Percentiles rank a stretch among this genome's conserved stretches.
Evolutionary conservation across 64 coral and sea anemone genomes (phyloP).

Genomic region (Actinia tenebrosa): DNA sequence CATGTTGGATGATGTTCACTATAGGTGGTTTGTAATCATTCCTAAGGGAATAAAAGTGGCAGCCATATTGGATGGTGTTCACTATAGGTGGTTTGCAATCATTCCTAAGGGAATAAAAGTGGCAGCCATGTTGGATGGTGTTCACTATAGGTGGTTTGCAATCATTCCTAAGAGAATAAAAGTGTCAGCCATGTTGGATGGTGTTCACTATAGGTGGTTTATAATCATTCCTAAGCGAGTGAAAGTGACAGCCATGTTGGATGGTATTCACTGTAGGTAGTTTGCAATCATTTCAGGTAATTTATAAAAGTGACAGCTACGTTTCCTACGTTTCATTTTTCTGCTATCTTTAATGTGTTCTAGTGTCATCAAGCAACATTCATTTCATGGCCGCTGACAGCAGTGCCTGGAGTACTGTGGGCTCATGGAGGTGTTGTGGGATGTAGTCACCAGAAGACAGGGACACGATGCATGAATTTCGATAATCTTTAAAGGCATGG

Average conservation of each 20-base stretch:
- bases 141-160: too few relatives aligned
- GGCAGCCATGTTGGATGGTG: too few relatives aligned
- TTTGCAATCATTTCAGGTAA: background rate
- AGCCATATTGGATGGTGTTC: background rate
- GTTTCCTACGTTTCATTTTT: background rate
- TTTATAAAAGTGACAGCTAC: too few relatives aligned
- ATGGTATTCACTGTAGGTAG: too few relatives aligned
- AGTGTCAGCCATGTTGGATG: too few relatives aligned
- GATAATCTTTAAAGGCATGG: background rate
- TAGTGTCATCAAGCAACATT: slow-evolving; percentile 36
- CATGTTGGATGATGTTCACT: background rate
- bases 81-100: too few relatives aligned
- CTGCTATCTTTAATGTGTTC: background rate
- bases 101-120: too few relatives aligned
- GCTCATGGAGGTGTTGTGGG: slow-evolving; percentile 59
- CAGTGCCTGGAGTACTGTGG: slow-evolving; percentile 40
- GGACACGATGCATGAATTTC: background rate
- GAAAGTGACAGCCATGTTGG: too few relatives aligned
- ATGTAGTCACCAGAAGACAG: slow-evolving; percentile 6
- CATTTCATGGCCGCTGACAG: slow-evolving; percentile 48
- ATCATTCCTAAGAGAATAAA: too few relatives aligned
- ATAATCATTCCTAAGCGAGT: too few relatives aligned
- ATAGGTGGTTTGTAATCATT: too few relatives aligned
- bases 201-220: too few relatives aligned
- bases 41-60: background rate